phyloP scores from a whole-genome alignment of 2,797 vertebrate genomes.

The Ateles fusciceps region DNA sequence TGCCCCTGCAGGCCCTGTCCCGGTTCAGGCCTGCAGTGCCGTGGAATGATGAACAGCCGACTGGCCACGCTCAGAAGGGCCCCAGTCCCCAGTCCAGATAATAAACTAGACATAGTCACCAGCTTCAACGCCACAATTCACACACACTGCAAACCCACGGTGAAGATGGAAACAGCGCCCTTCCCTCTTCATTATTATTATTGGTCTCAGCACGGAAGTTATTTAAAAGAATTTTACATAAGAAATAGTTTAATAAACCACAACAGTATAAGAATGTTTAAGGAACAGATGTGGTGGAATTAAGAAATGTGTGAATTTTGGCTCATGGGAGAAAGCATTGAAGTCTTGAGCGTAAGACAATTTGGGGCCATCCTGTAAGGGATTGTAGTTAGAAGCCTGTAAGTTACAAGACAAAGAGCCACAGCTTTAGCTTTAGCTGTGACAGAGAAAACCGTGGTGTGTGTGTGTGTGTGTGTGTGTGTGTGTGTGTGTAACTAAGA shows the following conservation, averaged over 20 bases:
- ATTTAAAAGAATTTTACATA: neutral
- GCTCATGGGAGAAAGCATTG: neutral
- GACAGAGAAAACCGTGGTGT: neutral
- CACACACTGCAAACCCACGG: neutral
- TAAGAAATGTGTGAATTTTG: neutral
- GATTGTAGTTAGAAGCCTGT: neutral
- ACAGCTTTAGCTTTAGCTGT: neutral
- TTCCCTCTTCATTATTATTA: fast-evolving
- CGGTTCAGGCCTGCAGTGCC: fast-evolving
- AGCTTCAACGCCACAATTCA: neutral
- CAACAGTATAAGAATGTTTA: neutral
- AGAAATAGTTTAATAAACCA: neutral
- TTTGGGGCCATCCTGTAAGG: neutral
- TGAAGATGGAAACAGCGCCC: neutral
- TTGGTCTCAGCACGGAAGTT: neutral
- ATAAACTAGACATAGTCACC: fast-evolving
- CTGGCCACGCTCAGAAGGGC: neutral
- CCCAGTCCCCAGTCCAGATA: neutral
- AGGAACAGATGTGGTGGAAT: neutral
- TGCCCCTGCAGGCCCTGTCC: neutral
- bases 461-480: no score
- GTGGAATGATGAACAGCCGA: fast-evolving
- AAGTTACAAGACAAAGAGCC: neutral
- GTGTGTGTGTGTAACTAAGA: no score
- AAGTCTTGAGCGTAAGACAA: neutral